These are phyloP conservation scores for Henricia sp. DNA, from an alignment of 53 echinoderm and acorn worm species.

Conservation along the genomic window DNA sequence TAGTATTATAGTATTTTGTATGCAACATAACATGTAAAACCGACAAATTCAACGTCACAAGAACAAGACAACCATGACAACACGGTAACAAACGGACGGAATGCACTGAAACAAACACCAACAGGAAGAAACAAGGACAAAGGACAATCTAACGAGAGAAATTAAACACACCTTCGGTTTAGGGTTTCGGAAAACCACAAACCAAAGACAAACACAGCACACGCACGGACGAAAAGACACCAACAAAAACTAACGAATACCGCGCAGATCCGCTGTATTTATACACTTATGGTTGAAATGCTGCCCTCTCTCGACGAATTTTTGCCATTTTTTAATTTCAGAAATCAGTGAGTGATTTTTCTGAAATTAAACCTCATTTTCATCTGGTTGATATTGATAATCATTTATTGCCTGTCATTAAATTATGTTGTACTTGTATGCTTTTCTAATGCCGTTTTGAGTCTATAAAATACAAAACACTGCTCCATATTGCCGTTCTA, in stretches of 20 bases:
- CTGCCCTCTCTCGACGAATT: slow-evolving; percentile 52
- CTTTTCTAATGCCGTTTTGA: too few species aligned
- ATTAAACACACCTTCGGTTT: slow-evolving; percentile 1
- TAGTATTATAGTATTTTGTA: slow-evolving; percentile 7
- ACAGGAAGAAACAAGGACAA: slow-evolving; percentile 17
- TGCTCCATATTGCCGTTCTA: too few species aligned
- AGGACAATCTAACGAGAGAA: too few species aligned
- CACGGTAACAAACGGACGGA: background rate
- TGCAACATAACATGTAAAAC: background rate
- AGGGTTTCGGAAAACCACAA: slow-evolving; percentile 3
- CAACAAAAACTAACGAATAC: too few species aligned
- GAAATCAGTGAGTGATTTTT: background rate
- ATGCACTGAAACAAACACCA: background rate
- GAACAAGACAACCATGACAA: background rate
- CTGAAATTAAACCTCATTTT: background rate
- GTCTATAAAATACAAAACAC: too few species aligned
- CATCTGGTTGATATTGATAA: too few species aligned
- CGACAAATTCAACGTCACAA: background rate
- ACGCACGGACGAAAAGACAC: background rate
- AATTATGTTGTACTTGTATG: too few species aligned
- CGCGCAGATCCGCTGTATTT: too few species aligned
- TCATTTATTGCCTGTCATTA: too few species aligned
- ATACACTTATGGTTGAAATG: too few species aligned
- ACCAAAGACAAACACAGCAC: background rate
- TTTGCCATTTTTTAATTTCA: background rate